Evolutionary conservation across 1,140 invertebrate species (phyloP), one percentile per base, ranked within the genome.

Genomic region (Drosophila yakuba): DNA sequence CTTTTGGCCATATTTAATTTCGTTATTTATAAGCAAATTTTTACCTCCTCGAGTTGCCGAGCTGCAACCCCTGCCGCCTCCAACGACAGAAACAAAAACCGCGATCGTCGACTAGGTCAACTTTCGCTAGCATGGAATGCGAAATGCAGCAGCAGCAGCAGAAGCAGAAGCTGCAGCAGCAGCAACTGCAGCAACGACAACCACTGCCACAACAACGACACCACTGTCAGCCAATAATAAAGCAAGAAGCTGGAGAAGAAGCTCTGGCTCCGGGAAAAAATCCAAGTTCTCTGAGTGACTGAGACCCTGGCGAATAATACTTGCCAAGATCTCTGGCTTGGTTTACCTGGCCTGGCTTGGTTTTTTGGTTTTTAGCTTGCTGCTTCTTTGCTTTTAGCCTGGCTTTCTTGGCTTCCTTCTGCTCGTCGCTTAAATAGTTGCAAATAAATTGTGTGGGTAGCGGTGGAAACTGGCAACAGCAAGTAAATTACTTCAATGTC

Each of bases 401-500:
- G 48, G 32, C 48, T 50, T 44, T 69, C 41, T 39, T 48, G 45
- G 43, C 72, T 66, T 76, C 58, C 55, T 58, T 76, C 55, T 77
- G 32, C 76, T 77, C 76, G 74, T 67, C 79, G 76, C 68, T 88
- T 83, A 89, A 88, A 89, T 84, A 84, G 83, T 89, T 89, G 83
- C 84, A 89, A 86, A 86, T 86, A 86, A 89, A 86, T 86, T 88
- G 83, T 88, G 83, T 88, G 83, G 83, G 83, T 89, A 84, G 84
- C 84, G 73, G 86, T 54, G 79, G 71, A 76, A 75, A 52, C 81
- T 78, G 54, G 68, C 84, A 75, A 74, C 84, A 84, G 83, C 84
- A 89, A 88, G 83, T 89, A 88, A 88, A 89, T 88, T 86, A 86
- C 83, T 88, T 86, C 83, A 86, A 86, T 88, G 83, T 86, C 83